Evolutionary conservation across 2,888 invertebrate species (phyloP).

Genomic region (Ectobius pallidus): DNA sequence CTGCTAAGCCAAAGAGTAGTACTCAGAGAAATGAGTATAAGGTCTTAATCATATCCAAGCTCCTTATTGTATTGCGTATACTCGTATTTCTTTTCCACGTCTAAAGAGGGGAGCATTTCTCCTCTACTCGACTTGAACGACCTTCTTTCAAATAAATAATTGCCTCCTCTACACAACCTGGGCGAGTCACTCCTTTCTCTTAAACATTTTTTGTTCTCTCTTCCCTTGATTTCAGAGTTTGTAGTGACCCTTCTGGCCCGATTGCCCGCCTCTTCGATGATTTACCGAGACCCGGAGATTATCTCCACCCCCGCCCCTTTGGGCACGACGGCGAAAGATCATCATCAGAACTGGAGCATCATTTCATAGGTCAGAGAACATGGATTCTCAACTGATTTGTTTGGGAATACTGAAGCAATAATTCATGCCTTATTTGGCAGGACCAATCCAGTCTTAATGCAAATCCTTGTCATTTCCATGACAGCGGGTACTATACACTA

Average conservation of each 20-base stretch:
- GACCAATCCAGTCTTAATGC: not conserved
- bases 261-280: slow-evolving; percentile 7
- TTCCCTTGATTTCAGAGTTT: not conserved
- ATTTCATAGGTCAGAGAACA: not conserved
- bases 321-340: not conserved
- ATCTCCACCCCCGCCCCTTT: not conserved
- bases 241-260: slow-evolving; percentile 1
- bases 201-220: not conserved
- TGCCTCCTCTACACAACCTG: not conserved
- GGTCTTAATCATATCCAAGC: too few relatives aligned
- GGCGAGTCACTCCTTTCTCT: not conserved
- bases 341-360: slow-evolving; percentile 2
- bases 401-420: not conserved
- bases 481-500: too few relatives aligned
- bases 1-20: too few relatives aligned
- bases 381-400: not conserved
- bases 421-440: not conserved
- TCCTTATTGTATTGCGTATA: too few relatives aligned
- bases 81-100: too few relatives aligned
- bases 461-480: too few relatives aligned
- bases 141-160: slow-evolving; percentile 14
- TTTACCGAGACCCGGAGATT: not conserved
- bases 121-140: not conserved
- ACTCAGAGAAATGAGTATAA: too few relatives aligned
- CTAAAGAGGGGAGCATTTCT: too few relatives aligned